These are phyloP conservation scores for Muscina levida DNA, from an alignment of 2,888 invertebrate species.

Conservation along the genomic window DNA sequence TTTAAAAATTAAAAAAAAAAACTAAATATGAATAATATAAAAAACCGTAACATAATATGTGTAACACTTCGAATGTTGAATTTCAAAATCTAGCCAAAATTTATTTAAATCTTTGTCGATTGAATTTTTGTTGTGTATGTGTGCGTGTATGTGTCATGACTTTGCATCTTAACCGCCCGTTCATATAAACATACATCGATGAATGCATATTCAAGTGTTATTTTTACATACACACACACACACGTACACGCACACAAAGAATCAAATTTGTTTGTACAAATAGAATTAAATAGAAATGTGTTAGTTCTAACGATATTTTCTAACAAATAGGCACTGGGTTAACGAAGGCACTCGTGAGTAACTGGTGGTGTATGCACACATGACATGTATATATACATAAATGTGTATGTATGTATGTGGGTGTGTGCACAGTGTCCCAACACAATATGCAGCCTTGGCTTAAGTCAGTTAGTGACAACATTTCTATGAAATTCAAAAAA, in stretches of 20 bases:
- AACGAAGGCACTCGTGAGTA: conserved; percentile 55
- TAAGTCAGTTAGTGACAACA: background rate
- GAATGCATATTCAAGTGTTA: conserved; percentile 22
- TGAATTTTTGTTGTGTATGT: too few species aligned
- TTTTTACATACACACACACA: background rate
- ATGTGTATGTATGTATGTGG: background rate
- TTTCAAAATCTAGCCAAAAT: too few species aligned
- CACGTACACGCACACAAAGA: too few species aligned
- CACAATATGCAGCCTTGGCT: too few species aligned
- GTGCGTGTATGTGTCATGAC: too few species aligned
- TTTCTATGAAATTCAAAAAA: background rate
- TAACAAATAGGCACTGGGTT: conserved; percentile 47
- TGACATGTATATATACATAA: too few species aligned
- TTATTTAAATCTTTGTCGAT: too few species aligned
- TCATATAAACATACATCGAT: background rate
- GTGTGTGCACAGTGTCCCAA: background rate
- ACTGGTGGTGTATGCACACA: background rate
- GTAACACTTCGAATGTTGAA: too few species aligned
- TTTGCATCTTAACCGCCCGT: too few species aligned
- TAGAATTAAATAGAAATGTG: background rate
- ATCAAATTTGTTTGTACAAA: conserved; percentile 11
- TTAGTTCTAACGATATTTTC: conserved; percentile 12
- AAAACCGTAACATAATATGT: too few species aligned
- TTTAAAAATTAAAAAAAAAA: too few species aligned
- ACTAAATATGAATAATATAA: background rate